Conservation (phyloP, 2,113 vertebrate species). For the Stictonetta naevosa region DNA sequence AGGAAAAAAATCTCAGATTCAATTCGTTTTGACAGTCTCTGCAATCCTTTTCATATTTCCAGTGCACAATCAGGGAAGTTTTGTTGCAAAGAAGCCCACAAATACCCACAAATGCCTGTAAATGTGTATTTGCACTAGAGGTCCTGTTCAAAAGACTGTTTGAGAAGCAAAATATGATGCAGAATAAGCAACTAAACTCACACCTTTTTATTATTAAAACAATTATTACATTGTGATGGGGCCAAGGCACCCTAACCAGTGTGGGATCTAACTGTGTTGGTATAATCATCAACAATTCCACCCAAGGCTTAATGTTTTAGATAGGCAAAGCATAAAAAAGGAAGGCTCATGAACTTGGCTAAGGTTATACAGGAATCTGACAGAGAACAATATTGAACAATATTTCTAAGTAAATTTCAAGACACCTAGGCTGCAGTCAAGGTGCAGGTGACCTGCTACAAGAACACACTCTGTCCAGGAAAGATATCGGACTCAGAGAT, state of each 20-base stretch:
- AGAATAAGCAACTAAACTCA: not conserved
- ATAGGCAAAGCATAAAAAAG: not conserved
- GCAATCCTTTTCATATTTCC: not conserved
- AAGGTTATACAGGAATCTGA: not conserved
- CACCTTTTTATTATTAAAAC: not conserved
- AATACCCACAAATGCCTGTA: not conserved
- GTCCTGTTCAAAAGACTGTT: not conserved
- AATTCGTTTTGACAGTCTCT: not conserved
- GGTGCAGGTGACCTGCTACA: not conserved
- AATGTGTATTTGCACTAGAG: not conserved
- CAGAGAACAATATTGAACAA: not conserved
- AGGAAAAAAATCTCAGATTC: not conserved
- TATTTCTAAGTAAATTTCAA: not conserved
- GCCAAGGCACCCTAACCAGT: not conserved
- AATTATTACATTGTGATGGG: not conserved
- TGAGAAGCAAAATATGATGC: not conserved
- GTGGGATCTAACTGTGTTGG: not conserved
- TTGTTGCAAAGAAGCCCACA: not conserved
- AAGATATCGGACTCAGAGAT: not conserved
- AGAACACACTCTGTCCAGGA: not conserved
- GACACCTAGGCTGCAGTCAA: not conserved
- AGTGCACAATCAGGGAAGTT: not conserved
- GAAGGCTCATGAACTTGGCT: not conserved
- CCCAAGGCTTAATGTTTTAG: not conserved
- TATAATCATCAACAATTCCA: not conserved